Evolutionary conservation across 2,797 vertebrate genomes (phyloP).

Genomic region (Pangasius larnaudii): DNA sequence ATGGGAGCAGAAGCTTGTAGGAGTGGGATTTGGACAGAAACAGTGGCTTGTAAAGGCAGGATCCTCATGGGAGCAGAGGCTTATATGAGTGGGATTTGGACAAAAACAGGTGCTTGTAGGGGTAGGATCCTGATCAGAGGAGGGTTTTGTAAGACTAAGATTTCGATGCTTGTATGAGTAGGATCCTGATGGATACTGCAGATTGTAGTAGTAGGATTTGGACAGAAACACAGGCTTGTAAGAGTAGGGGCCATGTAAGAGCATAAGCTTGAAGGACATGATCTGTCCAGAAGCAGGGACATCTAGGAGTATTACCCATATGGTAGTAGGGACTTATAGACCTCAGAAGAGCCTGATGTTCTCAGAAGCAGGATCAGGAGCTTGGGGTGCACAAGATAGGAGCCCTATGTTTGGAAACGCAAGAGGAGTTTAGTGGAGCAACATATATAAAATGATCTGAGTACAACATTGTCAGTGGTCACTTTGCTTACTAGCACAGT

Average conservation of each 20-base stretch:
- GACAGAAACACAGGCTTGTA: background rate
- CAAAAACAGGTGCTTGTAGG: background rate
- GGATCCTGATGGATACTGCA: background rate
- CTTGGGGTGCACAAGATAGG: background rate
- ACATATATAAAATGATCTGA: background rate
- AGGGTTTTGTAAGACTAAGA: background rate
- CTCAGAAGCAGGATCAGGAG: background rate
- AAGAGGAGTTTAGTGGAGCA: background rate
- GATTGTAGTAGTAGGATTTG: background rate
- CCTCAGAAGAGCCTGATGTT: background rate
- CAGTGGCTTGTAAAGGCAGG: background rate
- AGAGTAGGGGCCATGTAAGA: background rate
- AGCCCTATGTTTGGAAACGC: background rate
- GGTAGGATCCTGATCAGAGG: background rate
- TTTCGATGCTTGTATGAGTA: background rate
- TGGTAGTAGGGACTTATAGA: background rate
- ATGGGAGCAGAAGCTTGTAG: background rate
- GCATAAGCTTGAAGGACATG: background rate
- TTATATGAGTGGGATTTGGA: background rate
- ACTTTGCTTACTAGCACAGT: background rate
- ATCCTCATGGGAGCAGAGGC: background rate
- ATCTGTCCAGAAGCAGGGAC: background rate
- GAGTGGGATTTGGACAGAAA: background rate
- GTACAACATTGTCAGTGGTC: background rate
- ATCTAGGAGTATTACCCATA: background rate